Evolutionary conservation across 2,797 vertebrate genomes (phyloP).

Genomic region (Aeoliscus strigatus): DNA sequence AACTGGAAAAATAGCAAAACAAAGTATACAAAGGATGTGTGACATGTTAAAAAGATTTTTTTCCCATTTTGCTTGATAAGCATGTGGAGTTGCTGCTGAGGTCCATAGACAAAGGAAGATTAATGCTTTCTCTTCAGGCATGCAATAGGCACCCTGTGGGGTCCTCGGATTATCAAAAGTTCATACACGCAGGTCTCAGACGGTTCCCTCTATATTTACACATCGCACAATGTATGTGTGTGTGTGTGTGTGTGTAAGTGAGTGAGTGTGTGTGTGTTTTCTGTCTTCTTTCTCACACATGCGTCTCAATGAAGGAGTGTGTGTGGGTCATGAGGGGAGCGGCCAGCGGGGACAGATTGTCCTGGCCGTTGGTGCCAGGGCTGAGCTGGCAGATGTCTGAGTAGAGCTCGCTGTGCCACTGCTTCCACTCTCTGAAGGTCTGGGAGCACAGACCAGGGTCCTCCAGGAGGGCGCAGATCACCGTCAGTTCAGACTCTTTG

Average conservation of each 20-base stretch:
- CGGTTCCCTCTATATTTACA: constrained; percentile 78
- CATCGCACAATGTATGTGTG: constrained; percentile 75
- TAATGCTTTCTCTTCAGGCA: constrained; percentile 84
- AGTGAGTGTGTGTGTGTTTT: constrained; percentile 24
- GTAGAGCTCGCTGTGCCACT: constrained; percentile 86
- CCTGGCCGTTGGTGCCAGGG: constrained; percentile 78
- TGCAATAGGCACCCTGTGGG: constrained; percentile 88
- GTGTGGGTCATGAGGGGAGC: constrained; percentile 82
- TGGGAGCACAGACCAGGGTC: constrained; percentile 82
- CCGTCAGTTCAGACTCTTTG: constrained; percentile 82
- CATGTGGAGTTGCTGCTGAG: constrained; percentile 66
- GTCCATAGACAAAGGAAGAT: constrained; percentile 77
- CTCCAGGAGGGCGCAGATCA: constrained; percentile 82
- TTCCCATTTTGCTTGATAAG: constrained; percentile 60
- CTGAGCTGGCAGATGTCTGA: constrained; percentile 87
- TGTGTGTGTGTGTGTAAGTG: constrained; percentile 17
- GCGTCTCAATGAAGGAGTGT: constrained; percentile 89
- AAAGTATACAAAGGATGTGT: constrained; percentile 49
- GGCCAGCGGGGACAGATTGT: constrained; percentile 75
- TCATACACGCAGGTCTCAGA: constrained; percentile 77
- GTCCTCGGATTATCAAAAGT: constrained; percentile 82
- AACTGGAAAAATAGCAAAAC: constrained; percentile 51
- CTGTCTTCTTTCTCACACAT: constrained; percentile 71
- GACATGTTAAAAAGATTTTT: constrained; percentile 60
- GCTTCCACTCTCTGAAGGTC: constrained; percentile 87